Percentiles rank a stretch among this genome's conserved stretches.
Conservation (phyloP, 2,797 vertebrate genomes). For the Dendrocincla tyrannina region DNA sequence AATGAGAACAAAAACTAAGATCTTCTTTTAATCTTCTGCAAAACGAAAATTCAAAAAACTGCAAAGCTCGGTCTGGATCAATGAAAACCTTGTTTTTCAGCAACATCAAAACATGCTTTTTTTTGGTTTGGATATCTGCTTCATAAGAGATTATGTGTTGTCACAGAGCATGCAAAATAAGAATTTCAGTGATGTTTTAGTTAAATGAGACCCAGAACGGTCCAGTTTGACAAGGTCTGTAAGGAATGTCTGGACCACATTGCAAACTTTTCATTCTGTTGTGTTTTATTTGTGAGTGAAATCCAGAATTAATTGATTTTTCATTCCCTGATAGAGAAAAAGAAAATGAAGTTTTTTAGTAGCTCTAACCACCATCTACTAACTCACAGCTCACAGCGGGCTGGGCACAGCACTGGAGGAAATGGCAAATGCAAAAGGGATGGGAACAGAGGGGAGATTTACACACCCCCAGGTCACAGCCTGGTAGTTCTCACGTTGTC, state of each 20-base stretch:
- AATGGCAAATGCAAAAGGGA: background rate
- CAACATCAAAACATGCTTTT: background rate
- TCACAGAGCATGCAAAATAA: background rate
- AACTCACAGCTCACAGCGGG: background rate
- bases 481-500: background rate
- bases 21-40: background rate
- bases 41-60: background rate
- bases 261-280: background rate
- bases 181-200: background rate
- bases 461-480: background rate
- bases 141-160: background rate
- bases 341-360: background rate
- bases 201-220: background rate
- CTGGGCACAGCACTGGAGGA: background rate
- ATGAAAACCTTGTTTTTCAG: constrained; percentile 24
- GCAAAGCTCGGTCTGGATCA: background rate
- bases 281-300: background rate
- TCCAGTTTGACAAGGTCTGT: background rate
- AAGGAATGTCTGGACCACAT: background rate
- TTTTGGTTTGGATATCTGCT: background rate
- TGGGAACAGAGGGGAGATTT: background rate
- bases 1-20: background rate
- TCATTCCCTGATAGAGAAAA: background rate
- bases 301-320: background rate
- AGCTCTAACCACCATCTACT: background rate